These are phyloP conservation scores for Harpagifer antarcticus DNA, from an alignment of 2,797 vertebrate genomes.

Conservation along the genomic window DNA sequence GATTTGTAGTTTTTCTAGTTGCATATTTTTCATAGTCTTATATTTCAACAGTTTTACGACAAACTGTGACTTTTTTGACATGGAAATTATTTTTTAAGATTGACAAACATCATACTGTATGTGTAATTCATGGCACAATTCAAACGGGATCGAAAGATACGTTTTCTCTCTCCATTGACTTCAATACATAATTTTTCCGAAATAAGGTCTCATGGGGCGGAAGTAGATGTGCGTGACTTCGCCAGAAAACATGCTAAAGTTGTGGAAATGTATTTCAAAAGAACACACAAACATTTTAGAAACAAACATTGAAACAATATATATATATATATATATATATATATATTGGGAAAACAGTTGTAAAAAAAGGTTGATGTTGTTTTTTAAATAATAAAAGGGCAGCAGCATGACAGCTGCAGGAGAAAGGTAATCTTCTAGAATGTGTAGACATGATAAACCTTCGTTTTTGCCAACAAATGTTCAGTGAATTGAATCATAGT, in stretches of 20 bases:
- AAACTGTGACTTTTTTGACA: too few relatives aligned
- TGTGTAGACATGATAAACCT: slow-evolving; percentile 12
- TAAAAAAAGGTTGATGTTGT: neutral
- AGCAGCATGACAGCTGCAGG: neutral
- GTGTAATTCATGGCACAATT: too few relatives aligned
- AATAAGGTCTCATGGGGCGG: too few relatives aligned
- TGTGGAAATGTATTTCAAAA: neutral
- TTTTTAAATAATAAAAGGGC: neutral
- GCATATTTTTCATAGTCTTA: too few relatives aligned
- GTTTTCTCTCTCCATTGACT: too few relatives aligned
- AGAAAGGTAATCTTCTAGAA: neutral
- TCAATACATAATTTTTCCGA: too few relatives aligned
- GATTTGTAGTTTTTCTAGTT: too few relatives aligned
- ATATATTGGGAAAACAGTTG: neutral
- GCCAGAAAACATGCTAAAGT: neutral
- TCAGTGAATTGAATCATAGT: neutral
- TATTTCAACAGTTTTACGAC: too few relatives aligned
- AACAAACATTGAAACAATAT: slow-evolving; percentile 1
- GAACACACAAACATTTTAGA: neutral
- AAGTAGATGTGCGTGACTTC: too few relatives aligned
- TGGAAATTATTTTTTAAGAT: too few relatives aligned
- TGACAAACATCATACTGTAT: too few relatives aligned
- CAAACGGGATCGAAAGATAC: too few relatives aligned
- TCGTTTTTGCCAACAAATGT: neutral
- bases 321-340: neutral